Conservation (phyloP, 2,113 vertebrate genomes). For the Crotalus viridis region DNA sequence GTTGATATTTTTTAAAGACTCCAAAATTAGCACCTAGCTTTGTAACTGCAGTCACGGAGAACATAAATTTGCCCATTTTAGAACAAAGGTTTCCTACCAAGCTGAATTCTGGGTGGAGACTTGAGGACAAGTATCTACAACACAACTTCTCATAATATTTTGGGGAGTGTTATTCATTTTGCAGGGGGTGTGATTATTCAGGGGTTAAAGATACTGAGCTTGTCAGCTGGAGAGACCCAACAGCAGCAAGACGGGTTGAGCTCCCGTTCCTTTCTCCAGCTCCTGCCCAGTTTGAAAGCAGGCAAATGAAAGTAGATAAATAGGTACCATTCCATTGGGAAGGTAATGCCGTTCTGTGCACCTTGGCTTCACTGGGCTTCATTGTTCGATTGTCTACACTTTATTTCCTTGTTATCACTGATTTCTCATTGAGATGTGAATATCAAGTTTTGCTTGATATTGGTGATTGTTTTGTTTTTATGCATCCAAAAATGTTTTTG, state of each 20-base stretch:
- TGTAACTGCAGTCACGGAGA: neutral
- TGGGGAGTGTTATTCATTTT: neutral
- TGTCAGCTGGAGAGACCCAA: too few relatives aligned
- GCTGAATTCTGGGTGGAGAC: neutral
- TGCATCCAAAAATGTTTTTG: neutral
- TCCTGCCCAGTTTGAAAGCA: too few relatives aligned
- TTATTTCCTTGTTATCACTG: neutral
- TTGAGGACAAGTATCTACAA: neutral
- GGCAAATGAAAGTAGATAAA: too few relatives aligned
- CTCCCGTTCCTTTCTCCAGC: too few relatives aligned
- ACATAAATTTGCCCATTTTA: neutral
- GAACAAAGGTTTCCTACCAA: neutral
- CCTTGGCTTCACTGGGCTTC: neutral
- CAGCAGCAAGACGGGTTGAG: too few relatives aligned
- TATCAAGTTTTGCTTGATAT: neutral
- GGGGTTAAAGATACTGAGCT: too few relatives aligned
- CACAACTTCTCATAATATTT: neutral
- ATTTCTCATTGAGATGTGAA: neutral
- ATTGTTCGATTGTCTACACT: neutral
- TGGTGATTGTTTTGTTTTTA: neutral
- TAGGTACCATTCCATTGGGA: too few relatives aligned
- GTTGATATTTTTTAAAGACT: neutral
- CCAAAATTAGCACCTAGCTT: neutral
- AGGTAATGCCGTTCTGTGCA: too few relatives aligned
- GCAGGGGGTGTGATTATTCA: too few relatives aligned